phyloP scores from a whole-genome alignment of 2,797 vertebrate genomes.

The Zenarchopterus dispar region DNA sequence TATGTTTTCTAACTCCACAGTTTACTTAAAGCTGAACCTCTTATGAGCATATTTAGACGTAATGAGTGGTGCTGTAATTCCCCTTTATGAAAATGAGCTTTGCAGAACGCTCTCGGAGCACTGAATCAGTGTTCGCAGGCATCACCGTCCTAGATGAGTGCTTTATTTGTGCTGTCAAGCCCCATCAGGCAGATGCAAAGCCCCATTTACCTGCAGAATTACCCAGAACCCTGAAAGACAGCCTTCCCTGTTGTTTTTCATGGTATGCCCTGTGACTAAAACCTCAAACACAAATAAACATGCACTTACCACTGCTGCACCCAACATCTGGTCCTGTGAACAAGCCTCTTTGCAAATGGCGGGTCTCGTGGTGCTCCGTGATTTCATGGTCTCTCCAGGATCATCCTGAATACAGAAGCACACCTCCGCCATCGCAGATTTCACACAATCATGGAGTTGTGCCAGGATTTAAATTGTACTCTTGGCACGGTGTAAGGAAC shows the following conservation, averaged over 20 bases:
- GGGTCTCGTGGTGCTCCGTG: slow-evolving; percentile 54
- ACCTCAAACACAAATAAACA: slow-evolving; percentile 48
- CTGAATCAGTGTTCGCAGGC: slow-evolving; percentile 38
- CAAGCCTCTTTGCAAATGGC: slow-evolving; percentile 52
- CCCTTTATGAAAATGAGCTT: slow-evolving; percentile 47
- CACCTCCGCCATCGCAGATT: slow-evolving; percentile 61
- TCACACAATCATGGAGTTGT: slow-evolving; percentile 49
- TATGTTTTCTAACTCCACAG: slow-evolving; percentile 28
- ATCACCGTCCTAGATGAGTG: slow-evolving; percentile 43
- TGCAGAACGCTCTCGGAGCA: slow-evolving; percentile 38
- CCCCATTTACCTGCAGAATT: slow-evolving; percentile 72
- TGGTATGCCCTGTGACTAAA: slow-evolving; percentile 70
- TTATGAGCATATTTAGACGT: slow-evolving; percentile 26
- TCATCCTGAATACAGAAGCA: slow-evolving; percentile 64
- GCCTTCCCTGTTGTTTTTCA: slow-evolving; percentile 60
- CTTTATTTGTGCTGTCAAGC: slow-evolving; percentile 60
- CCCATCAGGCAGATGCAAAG: slow-evolving; percentile 56
- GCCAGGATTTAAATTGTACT: slow-evolving; percentile 69
- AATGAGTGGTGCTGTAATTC: slow-evolving; percentile 50
- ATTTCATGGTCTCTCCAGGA: slow-evolving; percentile 66
- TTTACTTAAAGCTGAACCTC: slow-evolving; percentile 49
- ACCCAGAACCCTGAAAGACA: slow-evolving; percentile 51
- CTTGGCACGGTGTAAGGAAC: slow-evolving; percentile 62
- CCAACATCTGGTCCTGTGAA: slow-evolving; percentile 75
- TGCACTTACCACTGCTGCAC: slow-evolving; percentile 37